Conservation (phyloP, 2,888 invertebrate species). For the Drosophila peninsularis region DNA sequence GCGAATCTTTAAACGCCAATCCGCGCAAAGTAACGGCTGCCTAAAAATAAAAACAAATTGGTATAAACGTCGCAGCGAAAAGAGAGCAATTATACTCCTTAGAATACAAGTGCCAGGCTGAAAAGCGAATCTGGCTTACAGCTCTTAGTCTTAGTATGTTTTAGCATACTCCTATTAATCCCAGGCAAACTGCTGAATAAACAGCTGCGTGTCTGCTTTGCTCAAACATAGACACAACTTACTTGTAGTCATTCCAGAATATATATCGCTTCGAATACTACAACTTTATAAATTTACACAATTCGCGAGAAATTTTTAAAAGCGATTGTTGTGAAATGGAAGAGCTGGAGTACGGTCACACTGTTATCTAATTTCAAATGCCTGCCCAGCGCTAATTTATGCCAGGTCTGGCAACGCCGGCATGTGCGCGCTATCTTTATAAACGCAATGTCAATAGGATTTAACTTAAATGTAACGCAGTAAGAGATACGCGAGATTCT, state of each 20-base stretch:
- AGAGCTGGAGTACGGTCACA: neutral
- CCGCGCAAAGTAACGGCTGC: neutral
- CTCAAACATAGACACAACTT: neutral
- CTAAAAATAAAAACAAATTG: neutral
- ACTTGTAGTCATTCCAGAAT: neutral
- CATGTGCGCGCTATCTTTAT: conserved; percentile 12
- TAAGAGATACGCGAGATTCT: neutral
- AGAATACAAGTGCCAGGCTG: neutral
- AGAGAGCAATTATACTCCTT: too few relatives aligned
- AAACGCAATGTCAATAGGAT: conserved; percentile 2
- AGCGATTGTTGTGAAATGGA: neutral
- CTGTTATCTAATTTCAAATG: neutral
- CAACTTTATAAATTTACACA: neutral
- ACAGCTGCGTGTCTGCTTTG: neutral
- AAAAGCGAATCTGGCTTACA: neutral
- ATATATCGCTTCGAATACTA: neutral
- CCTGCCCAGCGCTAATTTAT: neutral
- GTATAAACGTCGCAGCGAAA: neutral
- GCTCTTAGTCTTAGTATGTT: neutral
- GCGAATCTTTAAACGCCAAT: too few relatives aligned
- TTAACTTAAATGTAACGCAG: neutral
- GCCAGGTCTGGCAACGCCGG: conserved; percentile 5
- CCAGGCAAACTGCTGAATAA: neutral
- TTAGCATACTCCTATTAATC: too few relatives aligned
- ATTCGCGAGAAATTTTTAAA: neutral